Evolutionary conservation across 92 coral and sea anemone genomes (phyloP).

Genomic region (Porites lobata): DNA sequence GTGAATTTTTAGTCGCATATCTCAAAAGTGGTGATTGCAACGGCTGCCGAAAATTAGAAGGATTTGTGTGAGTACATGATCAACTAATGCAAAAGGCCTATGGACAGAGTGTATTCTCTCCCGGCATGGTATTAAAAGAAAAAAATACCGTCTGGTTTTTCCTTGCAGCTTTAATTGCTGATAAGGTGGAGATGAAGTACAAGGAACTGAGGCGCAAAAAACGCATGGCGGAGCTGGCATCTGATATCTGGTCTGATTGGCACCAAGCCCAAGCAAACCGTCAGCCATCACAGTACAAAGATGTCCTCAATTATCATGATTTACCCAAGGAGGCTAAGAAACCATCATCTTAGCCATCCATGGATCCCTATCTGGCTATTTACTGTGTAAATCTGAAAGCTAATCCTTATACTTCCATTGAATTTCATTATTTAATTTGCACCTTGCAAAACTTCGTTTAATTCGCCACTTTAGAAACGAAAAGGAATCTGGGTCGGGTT

Average conservation of each 20-base stretch:
- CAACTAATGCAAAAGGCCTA: no score
- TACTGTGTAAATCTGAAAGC: neutral
- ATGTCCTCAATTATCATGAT: conserved; percentile 65
- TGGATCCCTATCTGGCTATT: neutral
- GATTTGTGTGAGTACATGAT: no score
- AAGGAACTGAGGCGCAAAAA: conserved; percentile 81
- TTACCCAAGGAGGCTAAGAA: neutral
- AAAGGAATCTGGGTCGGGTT: no score
- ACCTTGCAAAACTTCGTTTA: no score
- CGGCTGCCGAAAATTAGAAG: no score
- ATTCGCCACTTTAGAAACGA: no score
- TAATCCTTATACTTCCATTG: no score
- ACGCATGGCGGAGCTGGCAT: conserved; percentile 88
- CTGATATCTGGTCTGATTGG: conserved; percentile 97
- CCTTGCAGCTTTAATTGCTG: conserved; percentile 80
- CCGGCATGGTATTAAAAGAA: neutral
- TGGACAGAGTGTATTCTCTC: neutral
- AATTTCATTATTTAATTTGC: no score
- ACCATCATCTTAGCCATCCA: conserved; percentile 8
- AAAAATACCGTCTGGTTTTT: neutral
- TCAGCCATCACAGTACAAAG: conserved; percentile 83
- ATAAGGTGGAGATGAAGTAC: conserved; percentile 85
- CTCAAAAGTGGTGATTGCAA: no score
- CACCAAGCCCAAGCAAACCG: conserved; percentile 90
- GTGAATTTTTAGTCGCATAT: no score